Conservation (phyloP, 53 echinoderm and acorn worm species). For the Antedon mediterranea region DNA sequence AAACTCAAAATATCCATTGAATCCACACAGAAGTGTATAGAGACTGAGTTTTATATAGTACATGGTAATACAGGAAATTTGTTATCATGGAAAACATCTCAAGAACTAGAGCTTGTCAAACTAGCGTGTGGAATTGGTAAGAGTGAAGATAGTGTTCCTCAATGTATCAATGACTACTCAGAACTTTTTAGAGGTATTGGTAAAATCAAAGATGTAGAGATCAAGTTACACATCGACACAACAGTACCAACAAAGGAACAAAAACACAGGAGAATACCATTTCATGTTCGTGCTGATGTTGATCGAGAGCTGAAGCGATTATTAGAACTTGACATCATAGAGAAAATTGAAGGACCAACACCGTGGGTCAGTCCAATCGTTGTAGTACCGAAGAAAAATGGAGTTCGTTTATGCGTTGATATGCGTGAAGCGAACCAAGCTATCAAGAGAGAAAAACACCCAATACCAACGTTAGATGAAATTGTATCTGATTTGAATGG, state of each 20-base stretch:
- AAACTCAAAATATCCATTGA: not conserved
- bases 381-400: conserved; percentile 10
- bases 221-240: conserved; percentile 31
- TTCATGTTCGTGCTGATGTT: conserved; percentile 39
- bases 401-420: conserved; percentile 12
- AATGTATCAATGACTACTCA: not conserved
- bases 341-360: not conserved
- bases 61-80: conserved; percentile 8
- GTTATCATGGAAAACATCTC: conserved; percentile 7
- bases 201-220: conserved; percentile 32
- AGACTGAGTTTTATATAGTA: not conserved
- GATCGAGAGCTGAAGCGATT: conserved; percentile 27
- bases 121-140: not conserved
- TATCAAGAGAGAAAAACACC: conserved; percentile 10
- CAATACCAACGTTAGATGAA: conserved; percentile 15
- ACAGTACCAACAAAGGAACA: conserved; percentile 26
- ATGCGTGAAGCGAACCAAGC: conserved; percentile 11
- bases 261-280: conserved; percentile 32
- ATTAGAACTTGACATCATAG: conserved; percentile 6
- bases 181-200: conserved; percentile 28
- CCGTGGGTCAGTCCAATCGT: conserved; percentile 9
- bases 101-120: not conserved
- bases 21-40: not conserved
- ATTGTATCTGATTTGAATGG: conserved; percentile 17
- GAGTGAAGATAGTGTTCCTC: not conserved